Percentiles rank a stretch among this genome's conserved stretches.
These are phyloP conservation scores for Tenodera sinensis DNA, from an alignment of 2,888 invertebrate species.

Conservation along the genomic window DNA sequence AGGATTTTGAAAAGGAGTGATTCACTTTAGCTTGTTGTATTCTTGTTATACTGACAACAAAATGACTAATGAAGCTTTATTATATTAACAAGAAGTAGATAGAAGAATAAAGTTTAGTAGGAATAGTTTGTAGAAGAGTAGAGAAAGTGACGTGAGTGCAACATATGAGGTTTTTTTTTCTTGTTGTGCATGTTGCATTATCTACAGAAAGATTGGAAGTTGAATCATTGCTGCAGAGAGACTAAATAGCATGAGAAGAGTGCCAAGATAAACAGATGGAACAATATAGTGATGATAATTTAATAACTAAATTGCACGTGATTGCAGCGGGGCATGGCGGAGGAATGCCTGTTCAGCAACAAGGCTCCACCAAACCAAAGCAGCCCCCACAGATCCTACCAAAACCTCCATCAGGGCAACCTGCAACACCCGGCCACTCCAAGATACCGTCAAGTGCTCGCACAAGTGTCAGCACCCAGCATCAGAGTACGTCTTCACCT, in stretches of 20 bases:
- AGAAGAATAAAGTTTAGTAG: no score
- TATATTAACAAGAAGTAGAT: no score
- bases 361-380: slow-evolving; percentile 39
- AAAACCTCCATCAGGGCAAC: slow-evolving; percentile 47
- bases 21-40: no score
- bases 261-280: neutral
- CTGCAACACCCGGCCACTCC: slow-evolving; percentile 29
- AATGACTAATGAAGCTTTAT: no score
- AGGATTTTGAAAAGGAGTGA: no score
- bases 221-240: neutral
- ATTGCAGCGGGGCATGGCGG: slow-evolving; percentile 32
- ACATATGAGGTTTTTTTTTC: no score
- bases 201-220: neutral
- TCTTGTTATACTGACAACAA: no score
- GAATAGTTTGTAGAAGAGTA: no score
- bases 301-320: slow-evolving; percentile 33
- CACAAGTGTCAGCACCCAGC: slow-evolving; percentile 24
- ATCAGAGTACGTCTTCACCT: slow-evolving; percentile 23
- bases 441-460: slow-evolving; percentile 34
- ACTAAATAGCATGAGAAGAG: neutral
- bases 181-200: neutral
- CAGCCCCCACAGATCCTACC: slow-evolving; percentile 60
- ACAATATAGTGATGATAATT: neutral
- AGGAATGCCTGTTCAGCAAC: slow-evolving; percentile 23
- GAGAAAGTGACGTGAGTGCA: no score